These are phyloP conservation scores for Muraenolepis orangiensis DNA, from an alignment of 2,797 vertebrate genomes.

Conservation along the genomic window DNA sequence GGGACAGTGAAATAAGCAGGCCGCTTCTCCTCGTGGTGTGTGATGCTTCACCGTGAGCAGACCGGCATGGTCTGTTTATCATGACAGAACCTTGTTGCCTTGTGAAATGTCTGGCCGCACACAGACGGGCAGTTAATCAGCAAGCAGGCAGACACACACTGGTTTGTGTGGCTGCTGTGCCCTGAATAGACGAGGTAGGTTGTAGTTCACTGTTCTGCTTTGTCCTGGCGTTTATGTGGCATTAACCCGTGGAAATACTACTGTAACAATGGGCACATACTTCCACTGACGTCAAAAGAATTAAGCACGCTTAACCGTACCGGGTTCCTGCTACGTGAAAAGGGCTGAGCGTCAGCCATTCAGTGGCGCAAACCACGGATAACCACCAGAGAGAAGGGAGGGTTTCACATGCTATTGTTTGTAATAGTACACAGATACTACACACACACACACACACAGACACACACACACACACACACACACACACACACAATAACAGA, in stretches of 20 bases:
- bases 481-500: no score
- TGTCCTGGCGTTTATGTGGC: slow-evolving; percentile 26
- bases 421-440: background rate
- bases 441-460: no score
- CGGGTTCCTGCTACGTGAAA: slow-evolving; percentile 48
- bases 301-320: slow-evolving; percentile 47
- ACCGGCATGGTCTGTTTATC: background rate
- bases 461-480: no score
- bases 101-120: background rate
- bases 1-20: background rate
- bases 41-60: background rate
- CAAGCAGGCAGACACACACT: background rate
- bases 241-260: slow-evolving; percentile 49
- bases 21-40: background rate
- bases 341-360: slow-evolving; percentile 8
- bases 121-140: background rate
- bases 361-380: background rate
- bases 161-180: slow-evolving; percentile 1
- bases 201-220: slow-evolving; percentile 37
- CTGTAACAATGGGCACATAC: slow-evolving; percentile 44
- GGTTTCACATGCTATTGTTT: background rate
- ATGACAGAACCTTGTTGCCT: background rate
- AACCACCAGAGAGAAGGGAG: background rate
- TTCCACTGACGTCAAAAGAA: slow-evolving; percentile 44
- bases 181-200: background rate